Evolutionary conservation across 2,113 vertebrate species (phyloP).

Genomic region (Parotia lawesii): DNA sequence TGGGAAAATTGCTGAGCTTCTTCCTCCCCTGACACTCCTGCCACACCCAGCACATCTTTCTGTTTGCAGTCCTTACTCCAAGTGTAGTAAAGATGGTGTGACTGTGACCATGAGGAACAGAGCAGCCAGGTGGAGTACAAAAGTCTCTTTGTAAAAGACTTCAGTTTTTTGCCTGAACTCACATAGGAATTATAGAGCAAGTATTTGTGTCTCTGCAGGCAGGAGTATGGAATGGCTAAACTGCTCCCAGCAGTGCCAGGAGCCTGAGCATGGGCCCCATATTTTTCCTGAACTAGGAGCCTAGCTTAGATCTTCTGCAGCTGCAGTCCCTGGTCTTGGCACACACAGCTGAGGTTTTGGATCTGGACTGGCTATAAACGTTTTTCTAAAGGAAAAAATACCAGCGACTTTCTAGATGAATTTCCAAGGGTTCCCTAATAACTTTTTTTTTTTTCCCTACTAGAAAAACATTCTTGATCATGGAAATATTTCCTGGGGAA

Average conservation of each 20-base stretch:
- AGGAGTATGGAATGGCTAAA: neutral
- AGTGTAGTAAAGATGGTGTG: neutral
- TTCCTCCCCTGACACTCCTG: neutral
- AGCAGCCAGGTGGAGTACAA: neutral
- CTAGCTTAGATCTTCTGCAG: neutral
- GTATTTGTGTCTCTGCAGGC: neutral
- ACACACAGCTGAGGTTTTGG: neutral
- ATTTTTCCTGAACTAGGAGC: neutral
- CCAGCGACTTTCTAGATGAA: neutral
- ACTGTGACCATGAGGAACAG: neutral
- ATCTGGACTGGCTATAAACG: neutral
- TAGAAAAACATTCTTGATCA: neutral
- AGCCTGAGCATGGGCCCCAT: neutral
- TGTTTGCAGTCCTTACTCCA: neutral
- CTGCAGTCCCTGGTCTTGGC: neutral
- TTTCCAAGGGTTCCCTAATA: neutral
- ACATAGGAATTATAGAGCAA: neutral
- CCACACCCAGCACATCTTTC: slow-evolving; percentile 7
- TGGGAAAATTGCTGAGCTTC: neutral
- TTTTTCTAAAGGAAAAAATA: neutral
- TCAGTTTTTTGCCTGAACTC: neutral
- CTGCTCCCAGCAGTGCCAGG: neutral
- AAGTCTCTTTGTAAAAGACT: neutral
- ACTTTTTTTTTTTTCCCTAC: neutral
- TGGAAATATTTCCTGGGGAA: neutral